Percentiles rank a stretch among this genome's conserved stretches.
These are phyloP conservation scores for Hyperoodon ampullatus DNA, from an alignment of 2,113 vertebrate species.

Conservation along the genomic window DNA sequence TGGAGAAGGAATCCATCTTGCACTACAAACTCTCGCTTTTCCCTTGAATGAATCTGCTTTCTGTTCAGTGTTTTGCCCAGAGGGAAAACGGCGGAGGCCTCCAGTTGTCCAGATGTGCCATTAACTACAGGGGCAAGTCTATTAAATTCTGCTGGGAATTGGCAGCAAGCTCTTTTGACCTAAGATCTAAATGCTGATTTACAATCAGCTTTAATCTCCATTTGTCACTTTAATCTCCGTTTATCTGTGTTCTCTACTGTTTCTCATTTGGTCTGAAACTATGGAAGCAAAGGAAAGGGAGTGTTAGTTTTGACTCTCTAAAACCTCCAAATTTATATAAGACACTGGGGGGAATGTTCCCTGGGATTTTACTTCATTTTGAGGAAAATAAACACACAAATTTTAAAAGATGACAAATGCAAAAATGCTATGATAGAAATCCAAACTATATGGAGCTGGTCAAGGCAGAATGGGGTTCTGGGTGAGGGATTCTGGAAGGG, in stretches of 20 bases:
- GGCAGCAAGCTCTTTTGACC: not conserved
- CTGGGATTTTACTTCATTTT: not conserved
- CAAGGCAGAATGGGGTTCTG: not conserved
- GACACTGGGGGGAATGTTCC: not conserved
- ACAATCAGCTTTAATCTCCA: not conserved
- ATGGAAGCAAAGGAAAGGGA: not conserved
- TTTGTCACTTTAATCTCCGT: slow-evolving; percentile 3
- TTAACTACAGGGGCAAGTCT: not conserved
- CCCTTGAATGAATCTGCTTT: not conserved
- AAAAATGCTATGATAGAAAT: not conserved
- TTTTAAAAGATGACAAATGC: not conserved
- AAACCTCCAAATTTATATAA: not conserved
- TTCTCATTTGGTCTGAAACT: not conserved
- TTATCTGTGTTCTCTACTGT: not conserved
- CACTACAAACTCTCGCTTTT: not conserved
- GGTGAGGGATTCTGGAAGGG: slow-evolving; percentile 1
- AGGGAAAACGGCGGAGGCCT: not conserved
- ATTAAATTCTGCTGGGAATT: not conserved
- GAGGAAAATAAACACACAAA: not conserved
- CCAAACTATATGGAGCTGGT: not conserved
- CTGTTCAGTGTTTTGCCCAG: not conserved
- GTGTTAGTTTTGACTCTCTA: not conserved
- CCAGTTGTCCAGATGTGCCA: not conserved
- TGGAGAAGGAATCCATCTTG: not conserved
- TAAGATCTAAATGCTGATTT: not conserved